Evolutionary conservation across 2,113 vertebrate genomes (phyloP).

Genomic region (Hydrochoerus hydrochaeris): DNA sequence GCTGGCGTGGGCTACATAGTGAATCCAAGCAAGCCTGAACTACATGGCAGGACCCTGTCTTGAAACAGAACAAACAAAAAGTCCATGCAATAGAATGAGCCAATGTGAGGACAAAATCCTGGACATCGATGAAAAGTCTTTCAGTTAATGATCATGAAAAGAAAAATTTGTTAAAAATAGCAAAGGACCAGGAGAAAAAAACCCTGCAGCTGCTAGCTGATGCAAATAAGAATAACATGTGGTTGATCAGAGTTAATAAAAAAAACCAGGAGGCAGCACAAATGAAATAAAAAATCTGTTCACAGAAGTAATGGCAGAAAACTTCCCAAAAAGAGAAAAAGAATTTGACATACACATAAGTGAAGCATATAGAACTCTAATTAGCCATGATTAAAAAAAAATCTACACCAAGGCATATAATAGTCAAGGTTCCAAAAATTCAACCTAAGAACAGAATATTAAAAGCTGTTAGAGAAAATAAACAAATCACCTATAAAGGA

Average conservation of each 20-base stretch:
- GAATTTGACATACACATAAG: background rate
- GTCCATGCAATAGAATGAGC: background rate
- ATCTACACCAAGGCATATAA: background rate
- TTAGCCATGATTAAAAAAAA: background rate
- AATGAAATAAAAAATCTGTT: background rate
- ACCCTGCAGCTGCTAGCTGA: background rate
- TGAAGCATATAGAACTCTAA: background rate
- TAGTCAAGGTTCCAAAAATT: background rate
- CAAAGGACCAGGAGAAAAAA: background rate
- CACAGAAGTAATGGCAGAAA: background rate
- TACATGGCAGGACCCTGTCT: background rate
- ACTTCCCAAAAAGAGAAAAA: background rate
- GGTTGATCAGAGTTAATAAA: background rate
- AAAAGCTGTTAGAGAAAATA: background rate
- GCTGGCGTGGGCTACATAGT: background rate
- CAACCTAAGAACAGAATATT: background rate
- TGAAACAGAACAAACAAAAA: background rate
- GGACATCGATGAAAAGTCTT: background rate
- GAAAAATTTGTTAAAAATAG: background rate
- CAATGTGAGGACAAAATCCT: background rate
- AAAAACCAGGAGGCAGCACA: background rate
- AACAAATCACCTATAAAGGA: background rate
- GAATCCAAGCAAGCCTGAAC: background rate
- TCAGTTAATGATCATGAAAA: background rate
- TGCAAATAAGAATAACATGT: background rate